These are phyloP conservation scores for Dascillus cervinus DNA, from an alignment of 2,888 invertebrate genomes.

Conservation along the genomic window DNA sequence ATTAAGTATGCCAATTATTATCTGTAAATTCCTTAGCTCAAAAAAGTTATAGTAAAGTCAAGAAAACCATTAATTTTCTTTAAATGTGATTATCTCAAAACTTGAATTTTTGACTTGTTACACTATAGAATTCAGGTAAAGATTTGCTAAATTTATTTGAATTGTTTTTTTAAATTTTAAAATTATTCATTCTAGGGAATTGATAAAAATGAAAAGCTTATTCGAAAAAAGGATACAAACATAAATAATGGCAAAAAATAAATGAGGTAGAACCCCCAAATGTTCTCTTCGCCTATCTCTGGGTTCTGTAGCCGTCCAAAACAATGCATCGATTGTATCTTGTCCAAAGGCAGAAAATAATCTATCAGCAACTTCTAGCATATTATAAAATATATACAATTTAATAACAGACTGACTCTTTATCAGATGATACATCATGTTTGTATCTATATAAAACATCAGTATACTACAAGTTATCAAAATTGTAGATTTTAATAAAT, in stretches of 20 bases:
- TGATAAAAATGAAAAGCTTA: conserved; percentile 1
- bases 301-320: conserved; percentile 98
- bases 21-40: no score
- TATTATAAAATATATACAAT: conserved; percentile 98
- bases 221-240: conserved; percentile 77
- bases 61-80: no score
- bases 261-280: conserved; percentile 81
- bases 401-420: conserved; percentile 99
- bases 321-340: conserved; percentile 94
- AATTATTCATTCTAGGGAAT: no score
- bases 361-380: conserved; percentile 96
- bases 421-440: conserved; percentile 94
- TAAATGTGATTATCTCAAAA: no score
- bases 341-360: conserved; percentile 95
- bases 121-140: no score
- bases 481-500: conserved; percentile 87
- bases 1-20: no score
- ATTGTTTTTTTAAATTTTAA: no score
- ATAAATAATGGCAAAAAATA: conserved; percentile 86
- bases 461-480: conserved; percentile 73
- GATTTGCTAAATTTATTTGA: no score
- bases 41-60: no score
- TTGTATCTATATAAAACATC: conserved; percentile 92
- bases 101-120: no score
- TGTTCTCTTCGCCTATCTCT: conserved; percentile 73